Evolutionary conservation across 2,888 invertebrate species (phyloP).

Genomic region (Lithophane leautieri): DNA sequence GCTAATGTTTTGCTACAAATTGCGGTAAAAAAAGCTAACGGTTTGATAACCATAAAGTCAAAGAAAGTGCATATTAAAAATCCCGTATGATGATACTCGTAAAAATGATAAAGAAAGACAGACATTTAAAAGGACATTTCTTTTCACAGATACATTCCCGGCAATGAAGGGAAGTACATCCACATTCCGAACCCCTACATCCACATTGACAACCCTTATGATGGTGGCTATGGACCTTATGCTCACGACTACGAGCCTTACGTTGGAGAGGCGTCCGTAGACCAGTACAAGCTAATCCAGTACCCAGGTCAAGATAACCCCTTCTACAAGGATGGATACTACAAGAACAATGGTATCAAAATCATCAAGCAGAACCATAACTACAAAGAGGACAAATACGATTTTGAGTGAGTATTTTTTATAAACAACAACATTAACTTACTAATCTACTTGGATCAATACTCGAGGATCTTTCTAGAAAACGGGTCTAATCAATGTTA

Average conservation of each 20-base stretch:
- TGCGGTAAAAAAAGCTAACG: constrained; percentile 33
- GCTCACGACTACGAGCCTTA: constrained; percentile 87
- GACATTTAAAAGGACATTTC: constrained; percentile 31
- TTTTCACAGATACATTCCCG: constrained; percentile 84
- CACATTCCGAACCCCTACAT: constrained; percentile 89
- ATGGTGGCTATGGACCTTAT: constrained; percentile 86
- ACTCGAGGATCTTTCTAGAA: not conserved
- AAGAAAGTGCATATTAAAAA: constrained; percentile 21
- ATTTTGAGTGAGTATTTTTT: constrained; percentile 86
- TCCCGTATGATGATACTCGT: not conserved
- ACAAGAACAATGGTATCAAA: constrained; percentile 89
- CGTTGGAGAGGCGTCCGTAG: constrained; percentile 85
- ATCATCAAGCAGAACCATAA: constrained; percentile 87
- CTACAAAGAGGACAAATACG: constrained; percentile 88
- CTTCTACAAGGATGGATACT: constrained; percentile 88
- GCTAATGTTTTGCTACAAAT: constrained; percentile 16
- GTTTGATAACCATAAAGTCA: constrained; percentile 18
- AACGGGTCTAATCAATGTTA: not conserved
- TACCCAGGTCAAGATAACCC: constrained; percentile 82
- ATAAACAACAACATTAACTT: not conserved
- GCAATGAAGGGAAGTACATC: constrained; percentile 88
- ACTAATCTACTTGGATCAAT: not conserved
- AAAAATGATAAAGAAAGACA: constrained; percentile 16
- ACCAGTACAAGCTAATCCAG: constrained; percentile 80
- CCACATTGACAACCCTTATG: constrained; percentile 88